These are phyloP conservation scores for Myotis lucifugus DNA, from an alignment of 2,113 vertebrate genomes.

Conservation along the genomic window DNA sequence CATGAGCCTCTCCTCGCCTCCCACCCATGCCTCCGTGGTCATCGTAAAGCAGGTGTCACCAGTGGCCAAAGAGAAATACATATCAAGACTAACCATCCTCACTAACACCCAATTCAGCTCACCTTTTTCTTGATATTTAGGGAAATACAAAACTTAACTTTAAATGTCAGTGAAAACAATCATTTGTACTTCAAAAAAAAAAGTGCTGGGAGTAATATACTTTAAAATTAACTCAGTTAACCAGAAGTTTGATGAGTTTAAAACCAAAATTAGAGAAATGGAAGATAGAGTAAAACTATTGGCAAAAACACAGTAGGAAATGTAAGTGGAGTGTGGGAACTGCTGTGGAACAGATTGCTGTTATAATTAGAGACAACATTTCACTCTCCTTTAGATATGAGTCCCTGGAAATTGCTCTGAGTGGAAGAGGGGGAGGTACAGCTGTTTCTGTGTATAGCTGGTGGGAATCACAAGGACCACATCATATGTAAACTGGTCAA, in stretches of 20 bases:
- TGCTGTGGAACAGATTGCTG: slow-evolving; percentile 44
- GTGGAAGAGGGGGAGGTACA: not conserved
- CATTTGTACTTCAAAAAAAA: not conserved
- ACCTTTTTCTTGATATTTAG: not conserved
- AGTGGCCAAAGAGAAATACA: no score
- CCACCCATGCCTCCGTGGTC: not conserved
- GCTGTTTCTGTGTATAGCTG: slow-evolving; percentile 2
- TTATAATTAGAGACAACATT: slow-evolving; percentile 65
- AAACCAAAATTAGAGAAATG: slow-evolving; percentile 59
- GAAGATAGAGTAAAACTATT: slow-evolving; percentile 62
- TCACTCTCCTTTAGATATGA: slow-evolving; percentile 68
- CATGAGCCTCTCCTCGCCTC: not conserved
- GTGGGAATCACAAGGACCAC: not conserved
- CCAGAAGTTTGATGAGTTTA: slow-evolving; percentile 29
- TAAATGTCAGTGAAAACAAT: not conserved
- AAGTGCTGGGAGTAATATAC: not conserved
- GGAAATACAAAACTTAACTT: not conserved
- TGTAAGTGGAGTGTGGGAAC: slow-evolving; percentile 56
- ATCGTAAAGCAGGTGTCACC: not conserved
- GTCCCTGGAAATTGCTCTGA: slow-evolving; percentile 43
- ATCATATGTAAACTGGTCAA: not conserved
- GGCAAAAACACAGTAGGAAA: slow-evolving; percentile 46
- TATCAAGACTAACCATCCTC: no score
- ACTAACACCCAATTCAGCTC: not conserved
- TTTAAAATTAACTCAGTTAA: slow-evolving; percentile 57